Base-by-base conservation (phyloP, 2,113 vertebrate genomes). In the Noctilio leporinus region DNA sequence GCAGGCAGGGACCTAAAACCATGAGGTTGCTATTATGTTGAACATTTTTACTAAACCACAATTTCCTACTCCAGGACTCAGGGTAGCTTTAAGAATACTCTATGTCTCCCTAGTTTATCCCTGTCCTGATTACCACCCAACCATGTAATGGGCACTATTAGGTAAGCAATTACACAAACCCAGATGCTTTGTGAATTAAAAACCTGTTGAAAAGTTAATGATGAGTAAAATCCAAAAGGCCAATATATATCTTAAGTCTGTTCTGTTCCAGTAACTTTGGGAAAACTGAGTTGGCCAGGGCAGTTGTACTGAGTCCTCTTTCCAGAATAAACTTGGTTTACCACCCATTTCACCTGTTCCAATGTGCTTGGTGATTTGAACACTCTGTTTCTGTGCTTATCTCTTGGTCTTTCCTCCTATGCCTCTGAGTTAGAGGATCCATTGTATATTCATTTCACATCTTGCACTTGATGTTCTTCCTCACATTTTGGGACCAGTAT, bases 171-270 rank as follows among this genome's bases (percentile, higher is more conserved):
- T 97, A 90, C 51, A 92, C 80, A 95, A 95, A 81, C 81, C 59
- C 53, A 77, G 75, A 88, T 95, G 95, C 81, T 94, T 97, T 92
- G 65, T 88, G 81, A 89, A 92, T 96, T 87, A 96, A 96, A 96
- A 96, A 92, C 73, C 49, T 85, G 59, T 85, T 96, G 81, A 86
- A 93, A 93, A 97, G 88, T 91, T 96, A 96, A 96, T 92, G 88
- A 78, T 69, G 70, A 88, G 81, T 86, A 57, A 97, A 97, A 95
- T 95, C 65, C 81, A 51, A 90, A 96, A 96, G 65, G 77, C 43
- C 40, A 81, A 75, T 78, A 88, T 64, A 33, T 90, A 95, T 73
- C 53, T 77, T 94, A 57, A 26, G 35, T 89, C 81, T 95, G 6
- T 88, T 96, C 51, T 73, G 19, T 88, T 64, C 49, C 53, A 90